These are phyloP conservation scores for Calliphora vicina DNA, from an alignment of 1,140 invertebrate species.

Conservation along the genomic window DNA sequence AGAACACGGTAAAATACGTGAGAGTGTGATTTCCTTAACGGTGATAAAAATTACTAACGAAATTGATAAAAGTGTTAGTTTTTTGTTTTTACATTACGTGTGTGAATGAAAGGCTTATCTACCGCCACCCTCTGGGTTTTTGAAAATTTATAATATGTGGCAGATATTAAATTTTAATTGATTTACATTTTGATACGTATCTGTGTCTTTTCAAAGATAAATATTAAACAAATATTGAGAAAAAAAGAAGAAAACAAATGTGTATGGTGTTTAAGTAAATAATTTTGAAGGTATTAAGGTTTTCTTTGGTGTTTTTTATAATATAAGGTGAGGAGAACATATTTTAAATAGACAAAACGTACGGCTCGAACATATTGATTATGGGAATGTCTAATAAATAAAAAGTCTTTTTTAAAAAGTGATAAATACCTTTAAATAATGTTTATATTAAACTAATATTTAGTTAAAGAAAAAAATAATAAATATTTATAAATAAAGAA, in stretches of 20 bases:
- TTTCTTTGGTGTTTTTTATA: background rate
- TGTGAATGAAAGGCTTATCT: background rate
- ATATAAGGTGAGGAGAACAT: background rate
- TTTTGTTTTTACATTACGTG: background rate
- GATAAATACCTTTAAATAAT: background rate
- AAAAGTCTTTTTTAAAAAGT: background rate
- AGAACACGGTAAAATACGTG: background rate
- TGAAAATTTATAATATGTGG: background rate
- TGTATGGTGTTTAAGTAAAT: too few species aligned
- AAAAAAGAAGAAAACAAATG: background rate
- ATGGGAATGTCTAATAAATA: too few species aligned
- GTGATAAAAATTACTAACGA: background rate
- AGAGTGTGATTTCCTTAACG: background rate
- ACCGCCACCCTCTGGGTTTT: conserved; percentile 4
- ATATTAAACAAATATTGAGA: background rate
- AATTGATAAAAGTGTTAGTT: background rate
- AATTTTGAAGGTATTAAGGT: background rate
- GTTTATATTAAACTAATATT: background rate
- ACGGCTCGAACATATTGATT: too few species aligned
- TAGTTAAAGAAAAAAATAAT: background rate
- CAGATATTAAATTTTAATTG: conserved; percentile 20
- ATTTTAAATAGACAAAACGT: too few species aligned
- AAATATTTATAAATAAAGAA: too few species aligned
- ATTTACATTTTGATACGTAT: conserved; percentile 15
- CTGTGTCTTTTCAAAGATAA: background rate